Evolutionary conservation across 2,113 vertebrate species (phyloP).

Genomic region (Pionites leucogaster): DNA sequence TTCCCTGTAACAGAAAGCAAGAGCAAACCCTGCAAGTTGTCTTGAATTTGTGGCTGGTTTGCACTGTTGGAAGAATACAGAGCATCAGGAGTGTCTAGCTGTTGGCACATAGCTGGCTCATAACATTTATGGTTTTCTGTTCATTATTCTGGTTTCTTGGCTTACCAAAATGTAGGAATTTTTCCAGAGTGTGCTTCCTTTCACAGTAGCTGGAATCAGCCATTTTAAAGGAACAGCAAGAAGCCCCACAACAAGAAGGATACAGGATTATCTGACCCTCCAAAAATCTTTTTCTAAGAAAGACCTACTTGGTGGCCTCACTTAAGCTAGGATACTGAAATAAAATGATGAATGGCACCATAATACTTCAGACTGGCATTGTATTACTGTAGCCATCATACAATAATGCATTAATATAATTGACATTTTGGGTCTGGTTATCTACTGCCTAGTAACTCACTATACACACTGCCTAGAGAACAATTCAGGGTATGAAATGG

Average conservation of each 20-base stretch:
- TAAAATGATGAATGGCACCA: background rate
- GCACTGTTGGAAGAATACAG: background rate
- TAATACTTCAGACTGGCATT: background rate
- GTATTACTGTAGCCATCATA: background rate
- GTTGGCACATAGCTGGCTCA: background rate
- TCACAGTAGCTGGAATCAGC: background rate
- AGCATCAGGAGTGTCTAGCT: background rate
- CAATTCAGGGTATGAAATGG: background rate
- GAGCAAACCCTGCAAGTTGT: background rate
- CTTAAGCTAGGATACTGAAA: background rate
- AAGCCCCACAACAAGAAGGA: background rate
- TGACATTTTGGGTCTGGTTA: background rate
- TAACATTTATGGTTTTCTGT: background rate
- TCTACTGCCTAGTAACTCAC: background rate
- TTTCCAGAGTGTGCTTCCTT: background rate
- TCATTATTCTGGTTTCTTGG: background rate
- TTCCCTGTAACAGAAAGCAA: background rate
- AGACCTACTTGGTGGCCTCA: background rate
- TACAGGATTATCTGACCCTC: background rate
- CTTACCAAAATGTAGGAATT: background rate
- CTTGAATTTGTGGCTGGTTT: background rate
- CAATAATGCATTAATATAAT: background rate
- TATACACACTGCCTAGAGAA: accelerated
- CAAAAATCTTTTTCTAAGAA: background rate
- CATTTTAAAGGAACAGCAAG: background rate